Conservation (phyloP, 2,888 invertebrate genomes). For the Hedya salicella region DNA sequence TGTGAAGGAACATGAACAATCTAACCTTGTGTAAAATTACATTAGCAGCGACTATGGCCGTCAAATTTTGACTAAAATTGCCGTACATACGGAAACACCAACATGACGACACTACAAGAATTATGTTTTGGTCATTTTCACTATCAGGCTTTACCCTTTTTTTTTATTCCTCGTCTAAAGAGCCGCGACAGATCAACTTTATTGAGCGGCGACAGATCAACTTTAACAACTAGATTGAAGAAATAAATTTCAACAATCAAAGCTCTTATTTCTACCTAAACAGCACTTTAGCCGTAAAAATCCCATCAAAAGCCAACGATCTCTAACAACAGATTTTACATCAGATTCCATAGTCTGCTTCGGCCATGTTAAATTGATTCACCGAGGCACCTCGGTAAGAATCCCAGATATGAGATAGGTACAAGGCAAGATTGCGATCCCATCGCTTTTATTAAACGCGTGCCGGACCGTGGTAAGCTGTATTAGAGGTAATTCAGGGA, state of each 20-base stretch:
- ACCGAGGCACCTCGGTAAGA: constrained; percentile 45
- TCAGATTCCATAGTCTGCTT: constrained; percentile 33
- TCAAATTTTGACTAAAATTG: too few species aligned
- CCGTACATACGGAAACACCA: too few species aligned
- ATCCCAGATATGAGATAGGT: constrained; percentile 48
- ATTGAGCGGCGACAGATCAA: too few species aligned
- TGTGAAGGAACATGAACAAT: too few species aligned
- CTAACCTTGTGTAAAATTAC: too few species aligned
- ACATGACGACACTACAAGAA: too few species aligned
- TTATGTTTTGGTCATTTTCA: too few species aligned
- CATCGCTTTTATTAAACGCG: constrained; percentile 48
- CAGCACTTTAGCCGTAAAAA: constrained; percentile 23
- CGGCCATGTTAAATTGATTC: constrained; percentile 56
- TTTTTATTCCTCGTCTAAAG: too few species aligned
- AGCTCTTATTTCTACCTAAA: background rate
- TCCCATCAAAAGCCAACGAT: constrained; percentile 22
- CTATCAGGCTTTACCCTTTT: too few species aligned
- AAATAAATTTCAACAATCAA: constrained; percentile 13
- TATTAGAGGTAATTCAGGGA: constrained; percentile 46
- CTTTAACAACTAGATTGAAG: too few species aligned
- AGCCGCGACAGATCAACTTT: too few species aligned
- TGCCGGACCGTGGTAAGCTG: constrained; percentile 51
- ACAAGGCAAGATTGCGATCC: constrained; percentile 52
- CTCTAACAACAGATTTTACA: constrained; percentile 28
- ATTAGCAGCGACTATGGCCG: too few species aligned